phyloP scores from a whole-genome alignment of 2,113 vertebrate species.

The Ancistrus triradiatus region DNA sequence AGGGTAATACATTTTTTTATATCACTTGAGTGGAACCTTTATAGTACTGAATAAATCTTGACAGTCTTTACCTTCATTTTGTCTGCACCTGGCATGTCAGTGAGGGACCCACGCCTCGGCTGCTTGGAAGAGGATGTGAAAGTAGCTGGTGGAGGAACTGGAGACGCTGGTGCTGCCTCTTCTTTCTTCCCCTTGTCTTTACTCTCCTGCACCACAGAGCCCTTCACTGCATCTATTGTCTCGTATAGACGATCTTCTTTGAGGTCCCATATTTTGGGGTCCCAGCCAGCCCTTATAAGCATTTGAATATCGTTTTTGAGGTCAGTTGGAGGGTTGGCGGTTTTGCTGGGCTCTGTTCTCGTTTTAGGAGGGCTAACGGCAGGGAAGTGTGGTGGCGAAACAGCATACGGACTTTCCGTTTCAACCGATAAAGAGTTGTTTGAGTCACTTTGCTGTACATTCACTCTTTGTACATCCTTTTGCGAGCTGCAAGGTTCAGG shows the following conservation, averaged over 20 bases:
- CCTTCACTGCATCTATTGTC: neutral
- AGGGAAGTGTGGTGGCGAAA: neutral
- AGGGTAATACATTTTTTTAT: too few species aligned
- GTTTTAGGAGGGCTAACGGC: neutral
- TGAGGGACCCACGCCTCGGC: neutral
- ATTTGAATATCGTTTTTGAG: conserved; percentile 25
- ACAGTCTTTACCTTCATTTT: neutral
- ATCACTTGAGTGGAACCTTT: too few species aligned
- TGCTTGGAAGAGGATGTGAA: neutral
- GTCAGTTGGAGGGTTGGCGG: neutral
- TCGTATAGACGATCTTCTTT: conserved; percentile 8
- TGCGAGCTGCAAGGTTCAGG: too few species aligned
- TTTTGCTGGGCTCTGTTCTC: neutral
- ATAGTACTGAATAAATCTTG: neutral
- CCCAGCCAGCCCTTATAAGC: conserved; percentile 22
- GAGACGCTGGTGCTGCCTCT: neutral
- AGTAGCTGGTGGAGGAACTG: neutral
- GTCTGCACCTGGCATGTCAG: neutral
- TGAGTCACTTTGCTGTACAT: too few species aligned
- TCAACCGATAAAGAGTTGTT: neutral
- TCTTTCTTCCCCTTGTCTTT: neutral
- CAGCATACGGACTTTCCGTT: neutral
- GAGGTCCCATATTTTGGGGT: neutral
- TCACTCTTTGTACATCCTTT: too few species aligned
- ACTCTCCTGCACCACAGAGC: neutral